Base-by-base conservation (phyloP, 2,113 vertebrate genomes). In the Halichoeres trimaculatus region DNA sequence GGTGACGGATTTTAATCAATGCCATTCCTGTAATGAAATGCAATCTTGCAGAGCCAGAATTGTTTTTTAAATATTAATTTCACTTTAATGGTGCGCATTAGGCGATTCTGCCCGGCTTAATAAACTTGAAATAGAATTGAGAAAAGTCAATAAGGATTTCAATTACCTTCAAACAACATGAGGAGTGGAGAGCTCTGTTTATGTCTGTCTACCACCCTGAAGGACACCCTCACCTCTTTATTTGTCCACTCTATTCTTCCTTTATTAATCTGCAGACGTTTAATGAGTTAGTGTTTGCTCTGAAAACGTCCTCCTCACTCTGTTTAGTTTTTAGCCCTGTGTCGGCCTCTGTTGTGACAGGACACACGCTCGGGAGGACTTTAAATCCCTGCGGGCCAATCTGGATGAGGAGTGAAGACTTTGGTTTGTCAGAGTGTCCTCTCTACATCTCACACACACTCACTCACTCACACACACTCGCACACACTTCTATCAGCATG, bases 71-170 rank as follows among this genome's bases (percentile, higher is more conserved):
- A 92, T 92, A 93, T 91, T 91, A 91, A 94, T 94, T 92, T 90
- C 75, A 70, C 85, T 86, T 90, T 92, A 93, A 94, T 93, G 88
- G 87, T 76, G 81, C 64, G 76, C 88, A 89, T 92, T 91, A 91
- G 87, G 85, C 86, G 85, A 90, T 89, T 91, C 86, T 90, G 84
- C 85, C 76, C 47, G 78, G 81, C 87, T 92, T 92, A 93, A 93
- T 92, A 91, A 89, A 91, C 89, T 90, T 88, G 86, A 92, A 91
- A 94, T 92, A 85, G 90, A 92, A 92, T 85, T 85, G 88, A 89
- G 85, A 81, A 93, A 93, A 93, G 91, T 93, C 92, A 93, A 94
- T 94, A 93, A 91, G 78, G 87, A 91, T 92, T 91, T 92, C 76
- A 91, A 90, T 94, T 93, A 92, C 86, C 81, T 85, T 91, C 78